Evolutionary conservation across 2,797 vertebrate genomes (phyloP).

Genomic region (Thalassophryne amazonica): DNA sequence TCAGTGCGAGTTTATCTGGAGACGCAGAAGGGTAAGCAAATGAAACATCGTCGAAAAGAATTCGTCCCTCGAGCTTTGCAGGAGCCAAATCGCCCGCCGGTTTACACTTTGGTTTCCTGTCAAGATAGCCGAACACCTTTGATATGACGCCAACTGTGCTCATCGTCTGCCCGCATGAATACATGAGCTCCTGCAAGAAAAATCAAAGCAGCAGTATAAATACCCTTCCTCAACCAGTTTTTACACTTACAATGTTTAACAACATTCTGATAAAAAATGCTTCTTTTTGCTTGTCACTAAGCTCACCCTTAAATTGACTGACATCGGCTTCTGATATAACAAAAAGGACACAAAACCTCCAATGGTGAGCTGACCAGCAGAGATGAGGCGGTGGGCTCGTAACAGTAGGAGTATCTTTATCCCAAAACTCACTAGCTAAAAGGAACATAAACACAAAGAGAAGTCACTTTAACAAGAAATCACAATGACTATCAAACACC

Average conservation of each 20-base stretch:
- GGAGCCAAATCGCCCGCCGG: constrained; percentile 67
- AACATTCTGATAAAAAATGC: no score
- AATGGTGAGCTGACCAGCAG: constrained; percentile 64
- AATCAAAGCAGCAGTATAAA: neutral
- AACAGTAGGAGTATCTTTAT: constrained; percentile 77
- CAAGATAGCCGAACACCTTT: constrained; percentile 84
- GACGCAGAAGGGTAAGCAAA: constrained; percentile 77
- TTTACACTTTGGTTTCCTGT: constrained; percentile 63
- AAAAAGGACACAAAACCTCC: constrained; percentile 86
- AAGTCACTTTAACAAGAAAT: neutral
- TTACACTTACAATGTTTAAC: no score
- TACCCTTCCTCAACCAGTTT: neutral
- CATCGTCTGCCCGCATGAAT: constrained; percentile 75
- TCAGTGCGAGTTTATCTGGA: constrained; percentile 63
- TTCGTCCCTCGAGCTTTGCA: constrained; percentile 59
- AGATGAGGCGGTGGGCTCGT: constrained; percentile 78
- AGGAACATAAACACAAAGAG: neutral
- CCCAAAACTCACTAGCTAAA: constrained; percentile 61
- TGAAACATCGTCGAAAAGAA: constrained; percentile 78
- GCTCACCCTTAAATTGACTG: constrained; percentile 65
- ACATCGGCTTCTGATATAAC: constrained; percentile 82
- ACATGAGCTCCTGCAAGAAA: constrained; percentile 65
- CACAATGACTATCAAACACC: neutral
- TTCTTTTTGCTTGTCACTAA: neutral
- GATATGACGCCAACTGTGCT: constrained; percentile 80